Conservation (phyloP, 2,888 invertebrate genomes). For the Erebia ligea region DNA sequence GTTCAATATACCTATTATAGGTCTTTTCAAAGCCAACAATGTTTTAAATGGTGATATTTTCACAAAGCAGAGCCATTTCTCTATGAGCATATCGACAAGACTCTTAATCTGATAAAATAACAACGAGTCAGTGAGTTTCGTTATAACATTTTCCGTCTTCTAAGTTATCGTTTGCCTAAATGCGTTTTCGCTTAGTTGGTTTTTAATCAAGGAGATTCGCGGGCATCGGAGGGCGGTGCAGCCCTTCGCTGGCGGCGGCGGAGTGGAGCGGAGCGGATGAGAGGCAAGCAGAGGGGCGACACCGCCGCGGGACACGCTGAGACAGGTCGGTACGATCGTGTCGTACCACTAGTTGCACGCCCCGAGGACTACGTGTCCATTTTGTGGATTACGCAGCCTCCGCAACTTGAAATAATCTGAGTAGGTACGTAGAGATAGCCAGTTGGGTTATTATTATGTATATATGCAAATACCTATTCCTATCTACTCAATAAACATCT, state of each 20-base stretch:
- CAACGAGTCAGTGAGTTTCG: not conserved
- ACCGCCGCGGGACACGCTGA: not conserved
- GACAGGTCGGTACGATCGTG: not conserved
- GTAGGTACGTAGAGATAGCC: not conserved
- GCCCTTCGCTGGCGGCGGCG: not conserved
- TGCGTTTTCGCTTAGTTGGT: not conserved
- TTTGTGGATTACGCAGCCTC: not conserved
- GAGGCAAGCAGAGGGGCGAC: not conserved
- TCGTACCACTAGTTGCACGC: not conserved
- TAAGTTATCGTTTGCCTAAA: constrained; percentile 6
- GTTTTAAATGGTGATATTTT: too few species aligned
- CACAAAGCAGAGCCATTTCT: not conserved
- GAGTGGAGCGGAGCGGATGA: not conserved
- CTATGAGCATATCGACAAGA: not conserved
- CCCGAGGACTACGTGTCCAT: not conserved
- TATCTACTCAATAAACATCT: too few species aligned
- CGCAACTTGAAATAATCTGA: not conserved
- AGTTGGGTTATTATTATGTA: too few species aligned
- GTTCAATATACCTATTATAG: too few species aligned
- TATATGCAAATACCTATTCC: too few species aligned
- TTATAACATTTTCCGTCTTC: not conserved
- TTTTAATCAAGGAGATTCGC: constrained; percentile 2
- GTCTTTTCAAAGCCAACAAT: too few species aligned
- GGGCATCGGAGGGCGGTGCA: not conserved
- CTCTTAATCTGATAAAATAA: not conserved